A percentile compares a stretch with the other conserved stretches of the same genome.
phyloP scores from a whole-genome alignment of 2,888 invertebrate genomes.

The Drosophila cracens region DNA sequence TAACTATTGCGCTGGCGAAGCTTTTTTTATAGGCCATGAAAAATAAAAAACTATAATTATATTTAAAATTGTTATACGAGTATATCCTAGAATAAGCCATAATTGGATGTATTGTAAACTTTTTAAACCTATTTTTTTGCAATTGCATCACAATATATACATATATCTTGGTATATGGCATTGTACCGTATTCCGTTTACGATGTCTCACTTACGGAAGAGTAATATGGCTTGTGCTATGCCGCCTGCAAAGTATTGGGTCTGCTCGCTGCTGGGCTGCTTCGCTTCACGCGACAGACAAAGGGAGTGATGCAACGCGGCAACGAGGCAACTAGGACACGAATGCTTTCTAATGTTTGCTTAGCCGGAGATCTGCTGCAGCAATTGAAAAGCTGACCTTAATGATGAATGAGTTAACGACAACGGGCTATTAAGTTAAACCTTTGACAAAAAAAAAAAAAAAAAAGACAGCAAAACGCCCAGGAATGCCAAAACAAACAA shows the following conservation, averaged over 20 bases:
- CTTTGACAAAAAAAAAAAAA: constrained; percentile 35
- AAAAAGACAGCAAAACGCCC: constrained; percentile 38
- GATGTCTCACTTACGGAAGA: too few relatives aligned
- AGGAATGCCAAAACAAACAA: constrained; percentile 67
- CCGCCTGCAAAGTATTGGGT: background rate
- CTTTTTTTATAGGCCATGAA: background rate
- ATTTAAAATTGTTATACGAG: background rate
- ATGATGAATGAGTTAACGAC: constrained; percentile 63
- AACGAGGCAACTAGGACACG: constrained; percentile 22
- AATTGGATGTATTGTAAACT: background rate
- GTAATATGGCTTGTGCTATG: too few relatives aligned
- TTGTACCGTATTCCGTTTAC: background rate
- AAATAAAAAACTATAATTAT: background rate
- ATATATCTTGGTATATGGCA: background rate
- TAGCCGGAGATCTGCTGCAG: constrained; percentile 12
- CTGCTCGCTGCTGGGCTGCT: background rate
- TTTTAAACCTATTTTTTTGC: background rate
- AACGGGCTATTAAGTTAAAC: constrained; percentile 40
- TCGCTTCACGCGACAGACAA: background rate
- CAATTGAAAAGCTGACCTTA: constrained; percentile 65
- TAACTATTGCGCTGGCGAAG: background rate
- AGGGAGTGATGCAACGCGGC: constrained; percentile 6
- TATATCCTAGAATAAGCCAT: background rate
- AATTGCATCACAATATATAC: background rate
- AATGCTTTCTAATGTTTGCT: constrained; percentile 29